These are phyloP conservation scores for Sisyra terminalis DNA, from an alignment of 2,888 invertebrate genomes.

Conservation along the genomic window DNA sequence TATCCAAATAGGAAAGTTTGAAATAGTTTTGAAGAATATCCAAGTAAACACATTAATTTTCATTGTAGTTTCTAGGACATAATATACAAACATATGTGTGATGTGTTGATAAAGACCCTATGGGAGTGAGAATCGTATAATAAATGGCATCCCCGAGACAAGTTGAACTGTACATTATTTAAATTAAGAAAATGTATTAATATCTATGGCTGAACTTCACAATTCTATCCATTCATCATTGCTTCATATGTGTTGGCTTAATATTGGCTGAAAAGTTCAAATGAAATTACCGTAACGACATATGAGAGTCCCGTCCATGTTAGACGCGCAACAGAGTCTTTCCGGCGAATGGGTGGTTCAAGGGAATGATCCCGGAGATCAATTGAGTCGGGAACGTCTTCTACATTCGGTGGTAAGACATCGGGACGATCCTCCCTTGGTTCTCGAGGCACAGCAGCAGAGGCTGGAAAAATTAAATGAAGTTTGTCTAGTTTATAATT, in stretches of 20 bases:
- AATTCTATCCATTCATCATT: neutral
- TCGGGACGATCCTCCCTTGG: constrained; percentile 25
- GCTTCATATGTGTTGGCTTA: neutral
- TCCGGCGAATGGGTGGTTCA: constrained; percentile 33
- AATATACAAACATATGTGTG: too few species aligned
- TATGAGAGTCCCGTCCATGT: constrained; percentile 64
- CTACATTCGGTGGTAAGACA: constrained; percentile 26
- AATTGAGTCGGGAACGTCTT: constrained; percentile 14
- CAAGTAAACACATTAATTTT: too few species aligned
- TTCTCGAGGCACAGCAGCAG: constrained; percentile 15
- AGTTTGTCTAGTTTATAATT: too few species aligned
- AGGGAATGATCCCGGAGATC: constrained; percentile 6
- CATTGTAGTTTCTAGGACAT: too few species aligned
- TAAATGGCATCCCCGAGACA: too few species aligned
- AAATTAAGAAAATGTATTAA: too few species aligned
- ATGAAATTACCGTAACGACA: constrained; percentile 53
- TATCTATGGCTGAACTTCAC: constrained; percentile 9
- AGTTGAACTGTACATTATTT: constrained; percentile 9
- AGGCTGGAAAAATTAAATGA: neutral
- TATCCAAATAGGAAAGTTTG: too few species aligned
- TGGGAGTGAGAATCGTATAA: too few species aligned
- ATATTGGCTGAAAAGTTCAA: constrained; percentile 3
- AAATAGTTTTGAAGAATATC: too few species aligned
- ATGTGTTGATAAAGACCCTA: too few species aligned
- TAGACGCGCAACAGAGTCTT: constrained; percentile 71